Conservation (phyloP, 2,113 vertebrate species). For the Scortum barcoo region DNA sequence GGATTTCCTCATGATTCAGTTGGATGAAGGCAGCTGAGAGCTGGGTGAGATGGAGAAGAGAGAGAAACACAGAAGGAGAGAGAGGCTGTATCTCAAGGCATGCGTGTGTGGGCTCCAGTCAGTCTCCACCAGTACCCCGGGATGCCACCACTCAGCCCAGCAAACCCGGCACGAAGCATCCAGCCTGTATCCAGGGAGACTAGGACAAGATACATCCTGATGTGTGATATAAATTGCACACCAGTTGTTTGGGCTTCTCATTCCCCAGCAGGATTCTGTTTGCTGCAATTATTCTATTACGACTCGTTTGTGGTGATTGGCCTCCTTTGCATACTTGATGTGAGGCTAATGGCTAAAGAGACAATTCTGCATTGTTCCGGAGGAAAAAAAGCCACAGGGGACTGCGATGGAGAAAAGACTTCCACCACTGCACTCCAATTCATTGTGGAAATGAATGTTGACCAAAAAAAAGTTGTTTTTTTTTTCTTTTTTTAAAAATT, state of each 20-base stretch:
- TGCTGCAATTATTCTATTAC: conserved; percentile 60
- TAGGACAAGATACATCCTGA: conserved; percentile 49
- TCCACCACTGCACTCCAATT: conserved; percentile 24
- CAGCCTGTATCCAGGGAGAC: conserved; percentile 57
- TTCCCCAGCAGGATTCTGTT: conserved; percentile 59
- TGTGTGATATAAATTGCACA: conserved; percentile 54
- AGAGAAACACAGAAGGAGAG: conserved; percentile 64
- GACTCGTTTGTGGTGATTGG: conserved; percentile 69
- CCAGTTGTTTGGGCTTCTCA: conserved; percentile 51
- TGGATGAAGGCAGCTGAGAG: conserved; percentile 67
- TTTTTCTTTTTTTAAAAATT: conserved; percentile 26
- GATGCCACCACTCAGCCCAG: conserved; percentile 76
- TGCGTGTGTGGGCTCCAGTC: conserved; percentile 66
- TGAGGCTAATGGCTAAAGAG: conserved; percentile 70
- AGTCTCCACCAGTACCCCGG: conserved; percentile 65
- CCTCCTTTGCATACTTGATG: conserved; percentile 83
- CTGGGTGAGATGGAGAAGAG: conserved; percentile 64
- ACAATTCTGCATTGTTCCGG: conserved; percentile 58
- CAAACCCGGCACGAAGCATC: conserved; percentile 57
- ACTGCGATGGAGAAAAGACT: conserved; percentile 36
- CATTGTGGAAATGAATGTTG: conserved; percentile 45
- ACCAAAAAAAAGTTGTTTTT: neutral
- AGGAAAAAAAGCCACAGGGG: conserved; percentile 59
- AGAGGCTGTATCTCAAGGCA: conserved; percentile 73
- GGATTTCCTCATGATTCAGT: conserved; percentile 72